Evolutionary conservation across 2,888 invertebrate genomes (phyloP).

Genomic region (Hemicrepidius hirtus): DNA sequence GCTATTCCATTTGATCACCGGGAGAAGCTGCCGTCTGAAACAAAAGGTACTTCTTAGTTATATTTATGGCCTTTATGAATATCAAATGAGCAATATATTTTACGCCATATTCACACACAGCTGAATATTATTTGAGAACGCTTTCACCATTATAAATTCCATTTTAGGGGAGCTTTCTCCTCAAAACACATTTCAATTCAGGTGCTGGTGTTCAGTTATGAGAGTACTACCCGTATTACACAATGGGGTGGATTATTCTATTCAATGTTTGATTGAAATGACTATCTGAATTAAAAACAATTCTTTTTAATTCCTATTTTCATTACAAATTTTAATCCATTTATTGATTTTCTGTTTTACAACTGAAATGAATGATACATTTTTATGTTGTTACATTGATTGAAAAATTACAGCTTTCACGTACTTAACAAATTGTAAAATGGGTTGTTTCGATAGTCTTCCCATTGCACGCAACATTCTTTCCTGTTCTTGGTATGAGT

Average conservation of each 20-base stretch:
- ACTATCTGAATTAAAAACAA: constrained; percentile 1
- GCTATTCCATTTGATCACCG: constrained; percentile 36
- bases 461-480: too few relatives aligned
- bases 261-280: constrained; percentile 24
- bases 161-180: constrained; percentile 7
- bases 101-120: constrained; percentile 22
- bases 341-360: background rate
- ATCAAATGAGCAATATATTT: constrained; percentile 29
- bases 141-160: constrained; percentile 26
- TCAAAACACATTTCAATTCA: constrained; percentile 10
- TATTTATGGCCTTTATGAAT: constrained; percentile 38
- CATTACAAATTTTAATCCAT: constrained; percentile 8
- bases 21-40: constrained; percentile 37
- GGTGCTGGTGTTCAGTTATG: background rate
- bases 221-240: constrained; percentile 11
- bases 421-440: too few relatives aligned
- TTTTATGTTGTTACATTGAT: too few relatives aligned
- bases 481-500: too few relatives aligned
- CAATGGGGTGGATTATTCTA: background rate
- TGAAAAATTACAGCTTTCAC: too few relatives aligned
- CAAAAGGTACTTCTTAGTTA: constrained; percentile 35
- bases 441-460: too few relatives aligned
- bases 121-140: constrained; percentile 21
- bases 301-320: constrained; percentile 1
- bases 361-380: too few relatives aligned